These are phyloP conservation scores for Bicyclus anynana DNA, from an alignment of 1,140 invertebrate species.

Conservation along the genomic window DNA sequence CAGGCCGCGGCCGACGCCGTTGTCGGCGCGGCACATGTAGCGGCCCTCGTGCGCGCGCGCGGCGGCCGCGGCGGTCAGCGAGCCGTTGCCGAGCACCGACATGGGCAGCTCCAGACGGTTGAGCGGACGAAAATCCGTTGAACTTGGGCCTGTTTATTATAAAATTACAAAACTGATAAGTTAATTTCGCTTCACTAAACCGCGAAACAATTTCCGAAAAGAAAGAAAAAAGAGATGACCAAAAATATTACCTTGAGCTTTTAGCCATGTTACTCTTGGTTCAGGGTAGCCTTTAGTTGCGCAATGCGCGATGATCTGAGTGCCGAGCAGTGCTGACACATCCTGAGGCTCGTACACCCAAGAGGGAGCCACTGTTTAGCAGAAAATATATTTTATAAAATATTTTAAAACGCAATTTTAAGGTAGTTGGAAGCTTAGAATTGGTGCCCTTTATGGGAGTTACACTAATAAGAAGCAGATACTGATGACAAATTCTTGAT, in stretches of 20 bases:
- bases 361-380: slow-evolving; percentile 90
- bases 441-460: no score
- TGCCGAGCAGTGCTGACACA: slow-evolving; percentile 85
- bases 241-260: slow-evolving; percentile 73
- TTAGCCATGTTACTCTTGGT: slow-evolving; percentile 87
- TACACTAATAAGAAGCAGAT: no score
- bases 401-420: no score
- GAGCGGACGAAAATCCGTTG: slow-evolving; percentile 81
- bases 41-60: slow-evolving; percentile 86
- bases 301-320: slow-evolving; percentile 85
- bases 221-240: no score
- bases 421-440: no score
- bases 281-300: slow-evolving; percentile 88
- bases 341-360: slow-evolving; percentile 91
- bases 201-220: no score
- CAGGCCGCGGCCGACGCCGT: slow-evolving; percentile 87
- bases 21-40: slow-evolving; percentile 91
- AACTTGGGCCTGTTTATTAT: slow-evolving; percentile 35
- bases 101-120: slow-evolving; percentile 76
- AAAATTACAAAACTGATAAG: not conserved
- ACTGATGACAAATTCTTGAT: no score
- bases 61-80: slow-evolving; percentile 83
- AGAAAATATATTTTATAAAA: no score
- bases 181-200: no score
- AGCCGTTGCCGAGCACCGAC: slow-evolving; percentile 82